Conservation (phyloP, 2,888 invertebrate genomes). For the Standfussiana lucernea region DNA sequence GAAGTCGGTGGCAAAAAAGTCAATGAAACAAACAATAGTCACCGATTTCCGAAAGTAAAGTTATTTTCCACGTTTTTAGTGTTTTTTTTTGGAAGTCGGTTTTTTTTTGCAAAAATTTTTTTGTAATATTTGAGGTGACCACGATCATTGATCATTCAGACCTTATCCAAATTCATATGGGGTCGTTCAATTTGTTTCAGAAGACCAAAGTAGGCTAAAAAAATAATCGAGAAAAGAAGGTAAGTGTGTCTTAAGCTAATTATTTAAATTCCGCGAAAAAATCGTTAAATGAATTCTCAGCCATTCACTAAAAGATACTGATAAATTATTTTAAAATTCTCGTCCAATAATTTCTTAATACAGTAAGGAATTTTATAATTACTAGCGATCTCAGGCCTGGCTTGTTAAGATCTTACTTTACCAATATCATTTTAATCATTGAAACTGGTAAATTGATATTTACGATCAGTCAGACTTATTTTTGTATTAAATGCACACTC, state of each 20-base stretch:
- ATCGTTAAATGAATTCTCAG: background rate
- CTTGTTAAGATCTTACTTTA: slow-evolving; percentile 63
- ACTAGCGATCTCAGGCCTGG: slow-evolving; percentile 50
- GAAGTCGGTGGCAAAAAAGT: too few species aligned
- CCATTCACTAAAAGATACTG: background rate
- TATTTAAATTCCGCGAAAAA: background rate
- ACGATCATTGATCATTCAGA: background rate
- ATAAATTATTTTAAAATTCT: slow-evolving; percentile 19
- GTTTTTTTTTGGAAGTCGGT: too few species aligned
- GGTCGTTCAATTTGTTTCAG: background rate
- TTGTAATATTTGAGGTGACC: too few species aligned
- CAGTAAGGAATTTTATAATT: slow-evolving; percentile 65
- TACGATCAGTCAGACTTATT: slow-evolving; percentile 51
- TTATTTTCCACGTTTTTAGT: too few species aligned
- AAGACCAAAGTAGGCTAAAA: background rate
- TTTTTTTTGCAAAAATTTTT: too few species aligned
- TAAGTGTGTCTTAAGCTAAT: background rate
- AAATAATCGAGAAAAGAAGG: background rate
- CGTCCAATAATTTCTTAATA: slow-evolving; percentile 52
- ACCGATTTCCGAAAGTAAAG: too few species aligned
- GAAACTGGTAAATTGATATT: slow-evolving; percentile 64
- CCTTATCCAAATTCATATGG: background rate
- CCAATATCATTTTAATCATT: slow-evolving; percentile 62
- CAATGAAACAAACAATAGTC: too few species aligned
- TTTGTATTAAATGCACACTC: slow-evolving; percentile 49